phyloP scores from a whole-genome alignment of 2,888 invertebrate species.

The Balanococcus diminutus region DNA sequence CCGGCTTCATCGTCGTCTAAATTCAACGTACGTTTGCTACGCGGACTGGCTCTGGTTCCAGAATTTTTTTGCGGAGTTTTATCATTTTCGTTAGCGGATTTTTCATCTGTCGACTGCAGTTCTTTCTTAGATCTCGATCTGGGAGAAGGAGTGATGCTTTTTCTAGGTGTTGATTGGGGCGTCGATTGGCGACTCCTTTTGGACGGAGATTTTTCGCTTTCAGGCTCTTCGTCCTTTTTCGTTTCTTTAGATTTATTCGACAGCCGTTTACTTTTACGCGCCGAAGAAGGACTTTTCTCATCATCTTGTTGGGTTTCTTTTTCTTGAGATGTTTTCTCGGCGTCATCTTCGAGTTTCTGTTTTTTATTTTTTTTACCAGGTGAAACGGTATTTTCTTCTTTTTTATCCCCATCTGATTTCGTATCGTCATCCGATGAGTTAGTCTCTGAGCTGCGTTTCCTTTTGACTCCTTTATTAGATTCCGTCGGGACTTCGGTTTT shows the following conservation, averaged over 20 bases:
- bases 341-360: not conserved
- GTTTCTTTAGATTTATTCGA: not conserved
- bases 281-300: not conserved
- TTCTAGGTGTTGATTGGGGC: not conserved
- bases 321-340: not conserved
- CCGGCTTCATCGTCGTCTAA: not conserved
- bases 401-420: not conserved
- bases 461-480: not conserved
- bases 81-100: not conserved
- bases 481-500: not conserved
- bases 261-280: not conserved
- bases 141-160: conserved; percentile 9
- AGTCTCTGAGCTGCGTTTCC: not conserved
- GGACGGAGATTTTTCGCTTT: not conserved
- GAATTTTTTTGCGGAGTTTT: not conserved
- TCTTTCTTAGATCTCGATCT: not conserved
- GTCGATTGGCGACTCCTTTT: not conserved
- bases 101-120: not conserved
- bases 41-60: not conserved
- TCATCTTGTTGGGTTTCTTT: not conserved
- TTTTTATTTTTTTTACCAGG: not conserved
- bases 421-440: not conserved
- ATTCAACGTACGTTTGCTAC: not conserved
- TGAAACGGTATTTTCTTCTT: not conserved
- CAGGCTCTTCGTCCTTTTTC: not conserved